Percentiles rank a stretch among this genome's conserved stretches.
These are phyloP conservation scores for Microtus oregoni DNA, from an alignment of 2,113 vertebrate species.

Conservation along the genomic window DNA sequence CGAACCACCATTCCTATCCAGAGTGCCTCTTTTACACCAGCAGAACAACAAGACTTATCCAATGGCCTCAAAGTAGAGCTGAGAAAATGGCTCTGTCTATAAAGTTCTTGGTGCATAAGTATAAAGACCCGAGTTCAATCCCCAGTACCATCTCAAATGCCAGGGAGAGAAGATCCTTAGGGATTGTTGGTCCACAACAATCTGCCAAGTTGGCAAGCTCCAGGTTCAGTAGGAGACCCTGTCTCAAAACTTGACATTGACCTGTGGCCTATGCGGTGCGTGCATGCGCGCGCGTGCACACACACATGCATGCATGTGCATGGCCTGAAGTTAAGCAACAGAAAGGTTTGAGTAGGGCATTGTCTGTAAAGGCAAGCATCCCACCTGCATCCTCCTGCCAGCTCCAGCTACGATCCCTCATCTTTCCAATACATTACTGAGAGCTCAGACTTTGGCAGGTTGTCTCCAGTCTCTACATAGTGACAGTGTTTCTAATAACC, in stretches of 20 bases:
- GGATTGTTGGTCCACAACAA: background rate
- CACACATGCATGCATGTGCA: too few relatives aligned
- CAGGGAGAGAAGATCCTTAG: background rate
- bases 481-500: conserved; percentile 16
- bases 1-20: background rate
- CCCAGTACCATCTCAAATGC: background rate
- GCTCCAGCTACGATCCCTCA: background rate
- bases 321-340: background rate
- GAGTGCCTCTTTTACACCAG: background rate
- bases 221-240: background rate
- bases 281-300: background rate
- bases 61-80: background rate
- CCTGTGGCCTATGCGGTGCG: background rate
- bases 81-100: background rate
- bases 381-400: background rate
- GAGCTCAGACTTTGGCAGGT: background rate
- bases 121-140: background rate
- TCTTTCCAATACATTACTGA: background rate
- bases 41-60: background rate
- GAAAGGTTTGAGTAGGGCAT: background rate
- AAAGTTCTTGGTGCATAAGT: background rate
- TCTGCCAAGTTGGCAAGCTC: background rate
- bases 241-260: background rate
- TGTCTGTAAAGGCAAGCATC: background rate
- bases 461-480: background rate